phyloP scores from a whole-genome alignment of 2,888 invertebrate genomes.

The Sisyra nigra region DNA sequence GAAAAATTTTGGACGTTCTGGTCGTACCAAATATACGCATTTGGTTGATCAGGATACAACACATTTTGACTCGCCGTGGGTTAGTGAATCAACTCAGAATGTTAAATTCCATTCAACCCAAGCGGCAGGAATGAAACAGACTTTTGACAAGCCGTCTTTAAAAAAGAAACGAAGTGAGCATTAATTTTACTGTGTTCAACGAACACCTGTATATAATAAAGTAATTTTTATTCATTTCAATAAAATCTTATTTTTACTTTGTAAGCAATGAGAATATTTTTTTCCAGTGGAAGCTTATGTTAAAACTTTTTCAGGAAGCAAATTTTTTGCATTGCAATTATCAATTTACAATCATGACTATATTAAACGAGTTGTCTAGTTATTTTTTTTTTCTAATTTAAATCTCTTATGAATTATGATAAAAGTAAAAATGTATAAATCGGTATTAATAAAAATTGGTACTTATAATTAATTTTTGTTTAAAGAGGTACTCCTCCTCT shows the following conservation, averaged over 20 bases:
- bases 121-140: slow-evolving; percentile 85
- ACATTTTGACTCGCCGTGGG: slow-evolving; percentile 95
- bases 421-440: too few relatives aligned
- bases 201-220: neutral
- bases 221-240: neutral
- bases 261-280: too few relatives aligned
- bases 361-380: too few relatives aligned
- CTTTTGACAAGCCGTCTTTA: slow-evolving; percentile 74
- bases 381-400: too few relatives aligned
- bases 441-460: too few relatives aligned
- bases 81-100: slow-evolving; percentile 76
- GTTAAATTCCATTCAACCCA: slow-evolving; percentile 73
- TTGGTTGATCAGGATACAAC: slow-evolving; percentile 98
- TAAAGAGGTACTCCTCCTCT: too few relatives aligned
- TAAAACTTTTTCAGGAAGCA: too few relatives aligned
- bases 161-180: slow-evolving; percentile 25
- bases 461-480: too few relatives aligned
- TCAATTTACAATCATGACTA: too few relatives aligned
- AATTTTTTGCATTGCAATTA: too few relatives aligned
- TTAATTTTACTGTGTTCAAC: slow-evolving; percentile 13
- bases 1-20: slow-evolving; percentile 97
- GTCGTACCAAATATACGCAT: slow-evolving; percentile 97
- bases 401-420: too few relatives aligned
- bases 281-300: too few relatives aligned
- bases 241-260: neutral